Percentiles rank a stretch among this genome's conserved stretches.
Conservation (phyloP, 2,888 invertebrate species). For the Cylindroiulus punctatus region DNA sequence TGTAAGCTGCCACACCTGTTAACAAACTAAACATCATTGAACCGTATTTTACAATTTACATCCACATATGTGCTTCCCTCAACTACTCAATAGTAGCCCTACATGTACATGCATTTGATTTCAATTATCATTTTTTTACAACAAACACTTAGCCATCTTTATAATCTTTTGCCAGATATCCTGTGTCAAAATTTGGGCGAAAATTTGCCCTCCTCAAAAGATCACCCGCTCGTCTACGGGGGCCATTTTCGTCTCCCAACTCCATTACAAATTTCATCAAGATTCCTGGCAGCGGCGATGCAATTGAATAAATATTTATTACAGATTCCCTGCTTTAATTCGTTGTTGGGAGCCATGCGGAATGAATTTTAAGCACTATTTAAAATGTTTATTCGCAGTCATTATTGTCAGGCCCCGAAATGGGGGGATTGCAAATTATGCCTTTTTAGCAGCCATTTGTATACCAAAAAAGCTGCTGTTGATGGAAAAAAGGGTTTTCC, state of each 20-base stretch:
- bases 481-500: conserved; percentile 3
- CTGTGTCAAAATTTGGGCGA: too few relatives aligned
- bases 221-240: too few relatives aligned
- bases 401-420: conserved; percentile 10
- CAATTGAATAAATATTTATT: conserved; percentile 18
- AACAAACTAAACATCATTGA: too few relatives aligned
- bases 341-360: conserved; percentile 18
- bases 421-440: neutral
- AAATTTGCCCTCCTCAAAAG: too few relatives aligned
- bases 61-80: too few relatives aligned
- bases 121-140: neutral
- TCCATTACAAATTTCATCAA: conserved; percentile 18
- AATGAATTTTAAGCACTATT: conserved; percentile 18
- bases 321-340: conserved; percentile 10
- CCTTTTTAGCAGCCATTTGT: neutral
- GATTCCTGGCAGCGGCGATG: conserved; percentile 18
- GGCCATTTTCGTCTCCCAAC: conserved; percentile 1
- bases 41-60: too few relatives aligned
- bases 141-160: neutral
- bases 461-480: neutral
- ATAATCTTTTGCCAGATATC: neutral
- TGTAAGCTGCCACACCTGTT: too few relatives aligned
- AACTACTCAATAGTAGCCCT: too few relatives aligned
- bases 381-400: conserved; percentile 18
- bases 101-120: too few relatives aligned